phyloP scores from a whole-genome alignment of 2,797 vertebrate genomes.

The Pitangus sulphuratus region DNA sequence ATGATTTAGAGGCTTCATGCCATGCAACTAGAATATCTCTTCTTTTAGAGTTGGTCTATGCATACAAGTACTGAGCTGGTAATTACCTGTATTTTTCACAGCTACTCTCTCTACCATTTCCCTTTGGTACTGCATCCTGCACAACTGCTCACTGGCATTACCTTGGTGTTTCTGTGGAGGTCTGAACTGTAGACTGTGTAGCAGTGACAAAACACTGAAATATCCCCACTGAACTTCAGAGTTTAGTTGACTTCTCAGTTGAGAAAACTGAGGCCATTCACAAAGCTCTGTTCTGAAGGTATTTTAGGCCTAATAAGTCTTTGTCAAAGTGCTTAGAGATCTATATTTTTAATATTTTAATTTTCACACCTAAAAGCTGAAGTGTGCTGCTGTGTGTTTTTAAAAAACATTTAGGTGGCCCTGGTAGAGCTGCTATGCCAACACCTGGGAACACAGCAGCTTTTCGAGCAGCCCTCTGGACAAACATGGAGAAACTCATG shows the following conservation, averaged over 20 bases:
- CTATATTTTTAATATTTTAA: background rate
- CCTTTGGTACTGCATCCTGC: background rate
- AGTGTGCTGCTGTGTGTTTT: background rate
- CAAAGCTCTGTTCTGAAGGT: background rate
- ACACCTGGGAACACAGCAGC: conserved; percentile 93
- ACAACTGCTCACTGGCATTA: background rate
- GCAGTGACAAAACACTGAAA: background rate
- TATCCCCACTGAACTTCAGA: background rate
- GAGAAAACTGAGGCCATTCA: background rate
- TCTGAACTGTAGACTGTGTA: background rate
- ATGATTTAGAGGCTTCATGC: background rate
- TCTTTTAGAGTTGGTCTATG: background rate
- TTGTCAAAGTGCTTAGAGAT: background rate
- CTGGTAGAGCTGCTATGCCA: conserved; percentile 91
- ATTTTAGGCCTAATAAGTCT: background rate
- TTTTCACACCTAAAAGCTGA: background rate
- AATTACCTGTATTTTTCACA: background rate
- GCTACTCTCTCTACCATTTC: background rate
- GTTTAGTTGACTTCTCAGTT: background rate
- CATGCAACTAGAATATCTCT: background rate
- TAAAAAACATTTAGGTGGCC: conserved; percentile 78
- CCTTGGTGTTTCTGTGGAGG: background rate
- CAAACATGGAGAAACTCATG: conserved; percentile 96
- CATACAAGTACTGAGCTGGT: background rate
- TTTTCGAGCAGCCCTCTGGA: conserved; percentile 97